These are phyloP conservation scores for Drosophila infuscata DNA, from an alignment of 2,888 invertebrate species.

Conservation along the genomic window DNA sequence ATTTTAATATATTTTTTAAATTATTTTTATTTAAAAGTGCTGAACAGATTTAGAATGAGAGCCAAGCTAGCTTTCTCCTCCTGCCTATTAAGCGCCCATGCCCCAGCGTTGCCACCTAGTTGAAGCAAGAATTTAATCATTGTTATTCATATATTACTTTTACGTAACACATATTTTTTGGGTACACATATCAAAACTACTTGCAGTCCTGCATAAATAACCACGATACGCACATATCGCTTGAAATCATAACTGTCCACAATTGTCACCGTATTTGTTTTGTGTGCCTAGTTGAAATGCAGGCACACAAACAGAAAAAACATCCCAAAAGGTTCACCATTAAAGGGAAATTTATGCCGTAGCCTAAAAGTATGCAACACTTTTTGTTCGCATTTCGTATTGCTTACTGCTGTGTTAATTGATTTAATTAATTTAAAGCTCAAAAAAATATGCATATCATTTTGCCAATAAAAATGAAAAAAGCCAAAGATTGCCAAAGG, in stretches of 20 bases:
- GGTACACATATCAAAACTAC: background rate
- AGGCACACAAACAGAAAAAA: constrained; percentile 1
- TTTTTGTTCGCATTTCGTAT: constrained; percentile 13
- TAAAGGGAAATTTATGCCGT: constrained; percentile 51
- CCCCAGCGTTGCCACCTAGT: background rate
- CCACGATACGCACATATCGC: constrained; percentile 3
- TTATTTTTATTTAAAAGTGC: background rate
- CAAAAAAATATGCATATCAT: constrained; percentile 32
- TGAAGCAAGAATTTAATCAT: background rate
- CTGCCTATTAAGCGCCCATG: background rate
- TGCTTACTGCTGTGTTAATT: constrained; percentile 35
- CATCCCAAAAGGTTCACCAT: constrained; percentile 7
- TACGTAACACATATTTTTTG: background rate
- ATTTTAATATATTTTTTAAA: background rate
- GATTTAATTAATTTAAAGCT: constrained; percentile 50
- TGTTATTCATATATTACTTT: background rate
- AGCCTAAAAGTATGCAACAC: constrained; percentile 44
- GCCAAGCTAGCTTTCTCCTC: background rate
- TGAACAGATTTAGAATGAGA: background rate
- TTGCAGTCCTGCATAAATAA: constrained; percentile 7
- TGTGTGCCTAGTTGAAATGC: constrained; percentile 4
- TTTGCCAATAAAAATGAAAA: constrained; percentile 25
- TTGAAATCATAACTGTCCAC: constrained; percentile 18
- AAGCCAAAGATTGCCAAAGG: constrained; percentile 32
- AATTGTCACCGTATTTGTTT: constrained; percentile 27